These are phyloP conservation scores for Phengaris arion DNA, from an alignment of 2,888 invertebrate species.

Conservation along the genomic window DNA sequence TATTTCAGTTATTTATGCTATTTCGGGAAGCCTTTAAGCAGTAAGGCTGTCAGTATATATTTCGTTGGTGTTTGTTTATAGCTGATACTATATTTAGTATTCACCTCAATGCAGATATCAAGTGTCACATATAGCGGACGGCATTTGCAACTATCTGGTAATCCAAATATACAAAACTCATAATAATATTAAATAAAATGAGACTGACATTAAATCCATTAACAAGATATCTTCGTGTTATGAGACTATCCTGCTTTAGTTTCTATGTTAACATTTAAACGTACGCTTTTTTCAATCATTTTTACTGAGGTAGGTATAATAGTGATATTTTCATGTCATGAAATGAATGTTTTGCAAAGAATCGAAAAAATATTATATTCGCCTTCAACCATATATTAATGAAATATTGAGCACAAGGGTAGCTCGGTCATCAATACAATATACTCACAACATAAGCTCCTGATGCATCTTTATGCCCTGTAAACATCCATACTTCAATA, in stretches of 20 bases:
- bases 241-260: no score
- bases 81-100: neutral
- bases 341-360: neutral
- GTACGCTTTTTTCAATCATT: no score
- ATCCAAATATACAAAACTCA: neutral
- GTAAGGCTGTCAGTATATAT: neutral
- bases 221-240: no score
- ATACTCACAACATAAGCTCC: constrained; percentile 59
- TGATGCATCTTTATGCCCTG: constrained; percentile 65
- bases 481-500: constrained; percentile 54
- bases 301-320: no score
- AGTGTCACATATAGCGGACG: neutral
- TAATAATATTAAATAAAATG: neutral
- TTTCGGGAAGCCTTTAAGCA: no score
- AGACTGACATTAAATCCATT: no score
- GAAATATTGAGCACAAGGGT: neutral
- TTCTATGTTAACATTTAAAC: no score
- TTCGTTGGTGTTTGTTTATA: neutral
- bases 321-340: no score
- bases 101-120: neutral
- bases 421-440: neutral
- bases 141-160: neutral
- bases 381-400: neutral
- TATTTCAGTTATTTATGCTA: no score
- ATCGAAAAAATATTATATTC: neutral